These are phyloP conservation scores for Stegophylla sp. DNA, from an alignment of 2,888 invertebrate genomes.

Conservation along the genomic window DNA sequence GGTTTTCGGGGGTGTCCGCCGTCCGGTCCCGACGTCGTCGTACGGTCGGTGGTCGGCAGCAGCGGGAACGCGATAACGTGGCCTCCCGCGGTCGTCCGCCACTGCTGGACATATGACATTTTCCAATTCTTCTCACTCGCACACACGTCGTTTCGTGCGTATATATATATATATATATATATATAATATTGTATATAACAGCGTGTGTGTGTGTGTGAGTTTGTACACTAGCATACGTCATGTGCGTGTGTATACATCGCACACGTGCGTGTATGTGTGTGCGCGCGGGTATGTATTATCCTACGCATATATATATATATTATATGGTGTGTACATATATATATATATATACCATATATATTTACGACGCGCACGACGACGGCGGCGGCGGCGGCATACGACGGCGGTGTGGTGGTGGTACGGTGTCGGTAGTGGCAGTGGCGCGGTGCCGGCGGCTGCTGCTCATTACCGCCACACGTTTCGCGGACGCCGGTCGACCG, in stretches of 20 bases:
- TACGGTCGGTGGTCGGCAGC: slow-evolving; percentile 20
- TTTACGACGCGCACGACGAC: slow-evolving; percentile 43
- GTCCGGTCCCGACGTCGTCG: background rate
- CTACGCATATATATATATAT: background rate
- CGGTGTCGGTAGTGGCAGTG: background rate
- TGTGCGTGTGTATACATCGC: background rate
- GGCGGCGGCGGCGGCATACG: slow-evolving; percentile 11
- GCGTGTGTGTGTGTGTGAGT: no score
- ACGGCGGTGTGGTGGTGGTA: background rate
- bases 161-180: background rate
- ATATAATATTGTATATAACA: background rate
- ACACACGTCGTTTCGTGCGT: background rate
- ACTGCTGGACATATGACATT: slow-evolving; percentile 54
- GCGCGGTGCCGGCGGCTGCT: slow-evolving; percentile 10
- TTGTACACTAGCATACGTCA: no score
- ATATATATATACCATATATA: background rate
- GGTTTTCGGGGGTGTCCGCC: slow-evolving; percentile 54
- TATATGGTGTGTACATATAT: background rate
- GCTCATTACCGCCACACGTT: slow-evolving; percentile 58
- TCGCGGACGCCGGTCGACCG: slow-evolving; percentile 46
- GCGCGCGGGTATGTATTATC: background rate
- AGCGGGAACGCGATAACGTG: slow-evolving; percentile 45
- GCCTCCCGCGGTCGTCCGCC: slow-evolving; percentile 49
- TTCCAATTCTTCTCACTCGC: slow-evolving; percentile 53
- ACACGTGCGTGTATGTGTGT: background rate